Percentiles rank a stretch among this genome's conserved stretches.
Conservation (phyloP, 2,888 invertebrate species). For the Neelides folsomi region DNA sequence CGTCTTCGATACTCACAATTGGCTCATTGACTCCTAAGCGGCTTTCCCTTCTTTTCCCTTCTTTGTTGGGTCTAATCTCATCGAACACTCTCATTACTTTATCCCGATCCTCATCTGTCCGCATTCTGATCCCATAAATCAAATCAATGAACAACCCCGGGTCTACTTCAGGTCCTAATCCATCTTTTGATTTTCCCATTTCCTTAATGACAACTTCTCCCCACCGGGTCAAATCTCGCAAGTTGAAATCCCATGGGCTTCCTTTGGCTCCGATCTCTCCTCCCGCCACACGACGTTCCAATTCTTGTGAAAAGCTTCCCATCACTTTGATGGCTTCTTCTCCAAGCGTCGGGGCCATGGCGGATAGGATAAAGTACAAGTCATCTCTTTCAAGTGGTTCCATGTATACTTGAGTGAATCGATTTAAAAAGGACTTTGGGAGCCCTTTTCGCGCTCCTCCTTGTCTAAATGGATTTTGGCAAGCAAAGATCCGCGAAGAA, state of each 20-base stretch:
- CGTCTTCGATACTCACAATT: slow-evolving; percentile 9
- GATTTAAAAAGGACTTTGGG: slow-evolving; percentile 90
- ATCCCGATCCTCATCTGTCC: slow-evolving; percentile 60
- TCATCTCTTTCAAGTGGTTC: slow-evolving; percentile 52
- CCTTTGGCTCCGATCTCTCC: slow-evolving; percentile 57
- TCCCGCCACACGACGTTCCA: slow-evolving; percentile 51
- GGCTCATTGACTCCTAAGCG: slow-evolving; percentile 14
- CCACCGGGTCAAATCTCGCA: slow-evolving; percentile 89
- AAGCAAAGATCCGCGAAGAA: slow-evolving; percentile 81
- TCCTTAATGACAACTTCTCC: slow-evolving; percentile 42
- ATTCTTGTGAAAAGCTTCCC: slow-evolving; percentile 60
- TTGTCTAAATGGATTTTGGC: slow-evolving; percentile 92
- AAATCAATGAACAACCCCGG: slow-evolving; percentile 57
- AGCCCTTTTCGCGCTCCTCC: slow-evolving; percentile 92
- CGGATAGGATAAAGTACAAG: slow-evolving; percentile 48
- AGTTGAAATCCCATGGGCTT: slow-evolving; percentile 92
- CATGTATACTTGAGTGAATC: slow-evolving; percentile 73
- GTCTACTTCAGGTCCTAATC: slow-evolving; percentile 36
- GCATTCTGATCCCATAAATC: slow-evolving; percentile 76
- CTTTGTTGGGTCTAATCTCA: slow-evolving; percentile 4
- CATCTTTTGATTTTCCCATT: slow-evolving; percentile 27
- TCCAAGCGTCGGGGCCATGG: slow-evolving; percentile 51
- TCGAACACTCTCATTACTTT: slow-evolving; percentile 42
- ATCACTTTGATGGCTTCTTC: slow-evolving; percentile 52
- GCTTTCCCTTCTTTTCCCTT: neutral